phyloP scores from a whole-genome alignment of 2,113 vertebrate genomes.

The Phoxinus phoxinus region DNA sequence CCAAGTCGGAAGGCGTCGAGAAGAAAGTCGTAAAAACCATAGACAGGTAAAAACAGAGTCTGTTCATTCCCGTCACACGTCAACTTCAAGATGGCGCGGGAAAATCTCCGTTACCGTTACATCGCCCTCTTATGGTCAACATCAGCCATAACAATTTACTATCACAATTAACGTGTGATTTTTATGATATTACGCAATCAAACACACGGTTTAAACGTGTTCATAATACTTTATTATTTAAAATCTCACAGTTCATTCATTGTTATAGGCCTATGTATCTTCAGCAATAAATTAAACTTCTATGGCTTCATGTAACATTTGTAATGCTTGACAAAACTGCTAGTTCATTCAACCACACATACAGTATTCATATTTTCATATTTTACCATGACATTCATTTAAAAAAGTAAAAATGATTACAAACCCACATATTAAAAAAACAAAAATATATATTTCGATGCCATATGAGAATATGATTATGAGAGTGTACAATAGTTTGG shows the following conservation, averaged over 20 bases:
- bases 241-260: conserved; percentile 74
- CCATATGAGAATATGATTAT: conserved; percentile 4
- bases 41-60: neutral
- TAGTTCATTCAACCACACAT: conserved; percentile 49
- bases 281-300: conserved; percentile 94
- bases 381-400: conserved; percentile 58
- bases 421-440: conserved; percentile 54
- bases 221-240: conserved; percentile 54
- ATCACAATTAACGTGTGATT: neutral
- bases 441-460: conserved; percentile 24
- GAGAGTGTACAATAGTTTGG: conserved; percentile 18
- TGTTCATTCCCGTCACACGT: neutral
- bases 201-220: neutral
- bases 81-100: neutral
- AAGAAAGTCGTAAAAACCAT: neutral
- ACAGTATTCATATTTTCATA: conserved; percentile 40
- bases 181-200: neutral
- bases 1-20: neutral
- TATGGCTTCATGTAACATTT: conserved; percentile 81
- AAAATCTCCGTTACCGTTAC: neutral
- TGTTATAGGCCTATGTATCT: conserved; percentile 75
- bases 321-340: conserved; percentile 65
- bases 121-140: neutral
- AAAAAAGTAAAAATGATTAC: conserved; percentile 84
- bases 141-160: neutral